These are phyloP conservation scores for Picus viridis DNA, from an alignment of 2,797 vertebrate genomes.

Conservation along the genomic window DNA sequence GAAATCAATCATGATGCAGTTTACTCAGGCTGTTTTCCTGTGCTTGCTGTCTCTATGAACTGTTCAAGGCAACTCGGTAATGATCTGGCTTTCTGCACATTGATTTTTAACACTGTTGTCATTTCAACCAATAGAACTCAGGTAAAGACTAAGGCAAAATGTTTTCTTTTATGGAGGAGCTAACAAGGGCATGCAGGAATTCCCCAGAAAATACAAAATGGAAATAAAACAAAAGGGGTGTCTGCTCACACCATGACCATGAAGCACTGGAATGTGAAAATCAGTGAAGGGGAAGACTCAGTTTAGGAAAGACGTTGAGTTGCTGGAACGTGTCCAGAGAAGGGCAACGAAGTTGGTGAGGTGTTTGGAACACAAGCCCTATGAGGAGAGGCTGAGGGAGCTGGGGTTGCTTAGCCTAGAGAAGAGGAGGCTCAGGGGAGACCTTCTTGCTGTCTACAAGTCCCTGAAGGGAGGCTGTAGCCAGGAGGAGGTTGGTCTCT, in stretches of 20 bases:
- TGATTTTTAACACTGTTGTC: not conserved
- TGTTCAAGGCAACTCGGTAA: constrained; percentile 7
- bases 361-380: too few relatives aligned
- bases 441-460: too few relatives aligned
- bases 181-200: not conserved
- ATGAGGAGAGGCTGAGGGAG: too few relatives aligned
- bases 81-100: not conserved
- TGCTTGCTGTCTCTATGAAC: constrained; percentile 19
- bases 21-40: not conserved
- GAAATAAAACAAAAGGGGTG: not conserved
- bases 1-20: constrained; percentile 23
- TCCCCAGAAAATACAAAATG: not conserved
- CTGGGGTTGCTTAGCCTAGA: too few relatives aligned
- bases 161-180: not conserved
- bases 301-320: too few relatives aligned
- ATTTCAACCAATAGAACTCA: not conserved
- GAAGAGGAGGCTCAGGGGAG: too few relatives aligned
- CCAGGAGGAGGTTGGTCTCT: too few relatives aligned
- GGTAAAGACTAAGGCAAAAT: not conserved
- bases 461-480: too few relatives aligned
- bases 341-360: too few relatives aligned
- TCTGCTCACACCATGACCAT: not conserved
- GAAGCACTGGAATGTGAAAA: not conserved
- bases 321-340: too few relatives aligned
- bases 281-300: not conserved